These are phyloP conservation scores for Dryobotodes eremita DNA, from an alignment of 2,888 invertebrate genomes.

Conservation along the genomic window DNA sequence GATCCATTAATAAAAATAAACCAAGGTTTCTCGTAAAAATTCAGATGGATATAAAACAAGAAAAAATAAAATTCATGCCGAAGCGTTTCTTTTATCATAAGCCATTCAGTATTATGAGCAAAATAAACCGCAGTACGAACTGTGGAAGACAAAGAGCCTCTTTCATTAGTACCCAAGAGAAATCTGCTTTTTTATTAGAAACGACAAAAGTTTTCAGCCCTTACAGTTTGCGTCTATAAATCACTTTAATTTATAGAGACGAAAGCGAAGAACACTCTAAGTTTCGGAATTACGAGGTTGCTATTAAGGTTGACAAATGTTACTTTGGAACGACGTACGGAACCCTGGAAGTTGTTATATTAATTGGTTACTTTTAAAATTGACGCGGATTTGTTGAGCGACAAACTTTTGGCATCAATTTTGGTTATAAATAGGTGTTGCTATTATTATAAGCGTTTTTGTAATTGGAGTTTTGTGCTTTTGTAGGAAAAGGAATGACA, in stretches of 20 bases:
- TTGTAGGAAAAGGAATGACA: background rate
- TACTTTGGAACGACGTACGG: constrained; percentile 69
- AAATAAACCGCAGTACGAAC: constrained; percentile 71
- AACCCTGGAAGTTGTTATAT: constrained; percentile 60
- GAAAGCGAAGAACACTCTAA: constrained; percentile 81
- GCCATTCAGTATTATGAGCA: constrained; percentile 68
- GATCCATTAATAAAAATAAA: constrained; percentile 47
- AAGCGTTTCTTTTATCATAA: constrained; percentile 73
- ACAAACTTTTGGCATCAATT: constrained; percentile 63
- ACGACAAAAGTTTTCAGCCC: constrained; percentile 84
- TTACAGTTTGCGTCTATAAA: constrained; percentile 84
- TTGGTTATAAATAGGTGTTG: constrained; percentile 51
- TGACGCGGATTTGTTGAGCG: constrained; percentile 59
- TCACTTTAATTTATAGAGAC: constrained; percentile 89
- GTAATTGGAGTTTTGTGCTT: constrained; percentile 37
- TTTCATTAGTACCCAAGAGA: constrained; percentile 81
- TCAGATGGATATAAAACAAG: constrained; percentile 65
- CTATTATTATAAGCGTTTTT: constrained; percentile 27
- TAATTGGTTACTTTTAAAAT: constrained; percentile 65
- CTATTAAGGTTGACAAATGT: constrained; percentile 84
- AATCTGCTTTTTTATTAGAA: constrained; percentile 82
- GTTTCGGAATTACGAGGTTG: constrained; percentile 74
- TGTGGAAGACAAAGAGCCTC: constrained; percentile 77
- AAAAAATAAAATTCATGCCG: constrained; percentile 71
- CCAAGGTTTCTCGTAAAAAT: constrained; percentile 59